Conservation (phyloP, 2,113 vertebrate genomes). For the Clarias magur region DNA sequence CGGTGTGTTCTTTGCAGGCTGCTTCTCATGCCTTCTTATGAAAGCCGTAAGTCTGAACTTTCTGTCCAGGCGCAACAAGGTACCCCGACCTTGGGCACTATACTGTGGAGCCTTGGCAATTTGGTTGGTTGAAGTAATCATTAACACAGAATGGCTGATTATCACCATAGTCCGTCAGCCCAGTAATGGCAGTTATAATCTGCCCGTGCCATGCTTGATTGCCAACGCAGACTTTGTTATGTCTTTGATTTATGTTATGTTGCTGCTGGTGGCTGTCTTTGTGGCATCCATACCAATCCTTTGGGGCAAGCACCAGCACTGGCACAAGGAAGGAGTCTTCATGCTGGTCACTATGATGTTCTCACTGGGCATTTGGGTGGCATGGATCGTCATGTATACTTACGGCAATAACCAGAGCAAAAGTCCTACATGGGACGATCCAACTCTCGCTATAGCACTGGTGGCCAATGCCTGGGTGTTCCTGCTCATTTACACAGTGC, state of each 20-base stretch:
- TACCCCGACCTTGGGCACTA: constrained; percentile 75
- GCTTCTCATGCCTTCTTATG: constrained; percentile 87
- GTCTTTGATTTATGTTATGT: constrained; percentile 92
- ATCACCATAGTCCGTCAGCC: constrained; percentile 80
- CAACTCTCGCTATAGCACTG: constrained; percentile 88
- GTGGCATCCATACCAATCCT: constrained; percentile 70
- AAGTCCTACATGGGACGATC: constrained; percentile 81
- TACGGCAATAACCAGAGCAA: constrained; percentile 73
- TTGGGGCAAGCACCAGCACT: constrained; percentile 75
- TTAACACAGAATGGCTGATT: constrained; percentile 93
- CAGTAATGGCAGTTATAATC: neutral
- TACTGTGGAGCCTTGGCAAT: constrained; percentile 76
- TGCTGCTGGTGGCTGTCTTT: constrained; percentile 74
- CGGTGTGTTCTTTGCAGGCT: constrained; percentile 85
- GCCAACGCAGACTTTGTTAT: constrained; percentile 87
- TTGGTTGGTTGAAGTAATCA: constrained; percentile 85
- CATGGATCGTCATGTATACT: constrained; percentile 89
- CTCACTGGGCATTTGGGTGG: constrained; percentile 86
- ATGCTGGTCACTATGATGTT: constrained; percentile 74
- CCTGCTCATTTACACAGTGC: constrained; percentile 82
- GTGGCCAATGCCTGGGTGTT: constrained; percentile 84
- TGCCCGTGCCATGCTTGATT: constrained; percentile 73
- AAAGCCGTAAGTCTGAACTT: constrained; percentile 82
- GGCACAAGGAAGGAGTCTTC: constrained; percentile 76
- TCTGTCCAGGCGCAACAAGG: constrained; percentile 70